Evolutionary conservation across 1,140 invertebrate species (phyloP), one percentile per base, ranked within the genome.

Genomic region (Nephila pilipes): DNA sequence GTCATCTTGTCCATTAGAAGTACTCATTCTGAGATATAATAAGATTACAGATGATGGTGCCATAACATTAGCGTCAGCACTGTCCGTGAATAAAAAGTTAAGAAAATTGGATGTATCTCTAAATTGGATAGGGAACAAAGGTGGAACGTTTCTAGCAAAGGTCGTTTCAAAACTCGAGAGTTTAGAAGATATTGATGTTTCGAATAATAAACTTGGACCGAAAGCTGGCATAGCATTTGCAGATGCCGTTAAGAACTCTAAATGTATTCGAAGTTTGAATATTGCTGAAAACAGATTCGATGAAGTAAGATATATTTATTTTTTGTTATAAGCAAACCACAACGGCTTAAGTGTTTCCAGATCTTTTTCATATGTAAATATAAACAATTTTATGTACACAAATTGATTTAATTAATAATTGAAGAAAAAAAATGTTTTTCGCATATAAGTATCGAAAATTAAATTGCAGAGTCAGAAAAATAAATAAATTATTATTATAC

Each of bases 91-190:
- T 75, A 57, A 0, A 18, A 85, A 12, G 8, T n/a, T 92, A 16
- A 55, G 22, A 32, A 85, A 29, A 57, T 3, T 92, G 1, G 90
- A 92, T 85, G 16, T 92, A 18, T 92, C 90, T 16, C 20, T 92
- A 20, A 92, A 92, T 38, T 85, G 36, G 32, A 92, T 92, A n/a
- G 81, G 55, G 14, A 36, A 92, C 36, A 36, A 65, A 36, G 90
- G 90, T n/a, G 90, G 80, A 18, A 55, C 20, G 6, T 85, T 85
- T 57, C 29, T 92, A 0, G 80, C 90, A 12, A 75, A 69, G 32
- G 58, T 85, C 16, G 1, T 92, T 10, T 6, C 25, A 0, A 32
- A 46, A 5, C 55, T 75, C 75, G 18, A 2, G 1, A 6, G 36
- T 36, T 10, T 92, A n/a, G 25, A 85, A 46, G 29, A 85, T 36